These are phyloP conservation scores for Mimas tiliae DNA, from an alignment of 2,888 invertebrate species.

Conservation along the genomic window DNA sequence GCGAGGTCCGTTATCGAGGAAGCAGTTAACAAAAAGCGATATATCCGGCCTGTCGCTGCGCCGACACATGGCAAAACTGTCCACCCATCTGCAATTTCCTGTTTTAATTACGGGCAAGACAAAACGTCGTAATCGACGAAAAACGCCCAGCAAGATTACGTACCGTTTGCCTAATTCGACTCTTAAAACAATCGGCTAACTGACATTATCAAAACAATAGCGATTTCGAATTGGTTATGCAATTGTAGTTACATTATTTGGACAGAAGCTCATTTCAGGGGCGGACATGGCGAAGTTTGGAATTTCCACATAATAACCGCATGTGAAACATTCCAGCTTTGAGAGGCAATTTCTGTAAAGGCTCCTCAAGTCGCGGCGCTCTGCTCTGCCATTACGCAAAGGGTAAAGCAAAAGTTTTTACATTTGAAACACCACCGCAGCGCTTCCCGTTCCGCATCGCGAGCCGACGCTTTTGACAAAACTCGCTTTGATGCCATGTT, in stretches of 20 bases:
- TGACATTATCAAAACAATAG: conserved; percentile 40
- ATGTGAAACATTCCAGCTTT: conserved; percentile 79
- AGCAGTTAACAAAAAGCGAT: conserved; percentile 65
- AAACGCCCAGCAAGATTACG: conserved; percentile 44
- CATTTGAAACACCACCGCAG: conserved; percentile 71
- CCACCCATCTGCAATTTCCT: conserved; percentile 71
- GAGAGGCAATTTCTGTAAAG: conserved; percentile 75
- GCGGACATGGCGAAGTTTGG: conserved; percentile 45
- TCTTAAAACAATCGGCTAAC: conserved; percentile 38
- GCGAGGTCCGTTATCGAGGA: conserved; percentile 64
- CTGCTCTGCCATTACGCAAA: conserved; percentile 70
- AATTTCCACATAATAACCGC: conserved; percentile 68
- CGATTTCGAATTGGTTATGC: conserved; percentile 33
- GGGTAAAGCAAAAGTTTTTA: conserved; percentile 81
- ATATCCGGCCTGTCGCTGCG: conserved; percentile 62
- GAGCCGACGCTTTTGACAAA: conserved; percentile 77
- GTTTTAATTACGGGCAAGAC: conserved; percentile 56
- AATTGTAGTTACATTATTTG: conserved; percentile 11
- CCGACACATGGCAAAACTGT: conserved; percentile 66
- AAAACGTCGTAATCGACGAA: conserved; percentile 39
- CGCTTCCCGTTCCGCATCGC: conserved; percentile 72
- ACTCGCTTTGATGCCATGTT: conserved; percentile 75
- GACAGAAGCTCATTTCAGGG: conserved; percentile 32
- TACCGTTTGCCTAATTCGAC: conserved; percentile 50
- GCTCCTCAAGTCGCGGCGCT: conserved; percentile 70